Evolutionary conservation across 2,888 invertebrate species (phyloP), one percentile per base, ranked within the genome.

Genomic region (Hemaris fuciformis): DNA sequence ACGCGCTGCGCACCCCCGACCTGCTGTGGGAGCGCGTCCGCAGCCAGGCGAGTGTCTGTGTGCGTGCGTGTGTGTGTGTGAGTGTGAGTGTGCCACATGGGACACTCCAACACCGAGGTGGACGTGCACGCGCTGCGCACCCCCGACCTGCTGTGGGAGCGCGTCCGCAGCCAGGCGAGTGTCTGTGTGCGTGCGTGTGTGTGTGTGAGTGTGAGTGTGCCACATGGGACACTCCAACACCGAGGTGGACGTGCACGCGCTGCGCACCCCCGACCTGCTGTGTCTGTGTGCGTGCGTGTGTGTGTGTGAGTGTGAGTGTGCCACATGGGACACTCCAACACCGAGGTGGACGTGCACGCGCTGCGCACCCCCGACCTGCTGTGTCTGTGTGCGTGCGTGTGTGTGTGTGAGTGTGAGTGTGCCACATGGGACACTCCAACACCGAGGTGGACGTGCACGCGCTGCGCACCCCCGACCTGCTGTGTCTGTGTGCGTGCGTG

Each of bases 151-250:
- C 96, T 98, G 62, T 99, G 99, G 99, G 99, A 99, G 90, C 96
- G 98, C 80, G 99, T 99, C 0, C 94, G 99, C 60, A 98, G 98
- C 27, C 99, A 99, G 93, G 90, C 88, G 63, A 57, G 57, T 61
- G n/a, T n/a, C n/a, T n/a, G n/a, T n/a, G n/a, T n/a, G n/a, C n/a
- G n/a, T n/a, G n/a, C n/a, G n/a, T n/a, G n/a, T n/a, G n/a, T n/a
- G n/a, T n/a, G n/a, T n/a, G n/a, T n/a, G n/a, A n/a, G n/a, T n/a
- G n/a, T n/a, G n/a, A n/a, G 95, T 99, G 1, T 98, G 98, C 88
- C 99, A 99, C 91, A 99, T 99, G 98, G 98, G 98, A 0, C 98
- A 99, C 89, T 98, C 98, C 68, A 98, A 99, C 88, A 98, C 98
- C 0, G 98, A 99, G 94, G 81, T 91, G 3, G 98, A 98, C 90